A percentile compares a stretch with the other conserved stretches of the same genome.
phyloP scores from a whole-genome alignment of 2,888 invertebrate genomes.

The Meta bourneti region DNA sequence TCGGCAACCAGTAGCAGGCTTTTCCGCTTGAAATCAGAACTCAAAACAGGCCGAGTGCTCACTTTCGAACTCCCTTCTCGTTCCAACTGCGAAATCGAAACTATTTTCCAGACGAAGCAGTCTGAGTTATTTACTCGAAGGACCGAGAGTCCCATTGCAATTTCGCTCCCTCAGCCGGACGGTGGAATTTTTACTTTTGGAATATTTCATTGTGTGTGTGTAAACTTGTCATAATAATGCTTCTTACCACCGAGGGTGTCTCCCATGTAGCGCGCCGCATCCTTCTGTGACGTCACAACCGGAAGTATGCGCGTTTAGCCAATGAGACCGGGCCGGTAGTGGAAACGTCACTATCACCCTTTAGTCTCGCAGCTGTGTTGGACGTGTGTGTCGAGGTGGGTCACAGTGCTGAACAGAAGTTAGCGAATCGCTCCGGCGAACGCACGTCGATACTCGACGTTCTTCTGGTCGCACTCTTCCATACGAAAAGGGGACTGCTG shows the following conservation, averaged over 20 bases:
- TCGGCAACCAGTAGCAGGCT: too few species aligned
- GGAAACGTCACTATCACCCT: slow-evolving; percentile 57
- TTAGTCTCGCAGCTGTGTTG: slow-evolving; percentile 57
- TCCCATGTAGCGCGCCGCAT: slow-evolving; percentile 57
- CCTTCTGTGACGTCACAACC: slow-evolving; percentile 60
- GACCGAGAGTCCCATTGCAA: too few species aligned
- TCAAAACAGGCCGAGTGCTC: too few species aligned
- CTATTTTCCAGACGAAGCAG: too few species aligned
- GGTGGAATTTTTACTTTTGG: too few species aligned
- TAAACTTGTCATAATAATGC: slow-evolving; percentile 22
- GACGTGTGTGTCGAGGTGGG: slow-evolving; percentile 54
- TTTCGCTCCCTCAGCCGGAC: too few species aligned
- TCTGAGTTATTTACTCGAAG: too few species aligned
- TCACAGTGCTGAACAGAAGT: not conserved
- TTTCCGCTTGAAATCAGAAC: too few species aligned
- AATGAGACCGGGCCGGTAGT: slow-evolving; percentile 28
- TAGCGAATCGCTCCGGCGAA: not conserved
- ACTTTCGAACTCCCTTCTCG: too few species aligned
- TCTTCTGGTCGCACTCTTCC: not conserved
- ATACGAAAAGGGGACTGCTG: not conserved
- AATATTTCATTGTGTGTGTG: too few species aligned
- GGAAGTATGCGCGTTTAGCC: slow-evolving; percentile 44
- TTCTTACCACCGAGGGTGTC: slow-evolving; percentile 42
- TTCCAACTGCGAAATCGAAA: too few species aligned
- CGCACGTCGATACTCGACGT: not conserved